A percentile compares a stretch with the other conserved stretches of the same genome.
Conservation (phyloP, 2,113 vertebrate genomes). For the Apteryx mantelli region DNA sequence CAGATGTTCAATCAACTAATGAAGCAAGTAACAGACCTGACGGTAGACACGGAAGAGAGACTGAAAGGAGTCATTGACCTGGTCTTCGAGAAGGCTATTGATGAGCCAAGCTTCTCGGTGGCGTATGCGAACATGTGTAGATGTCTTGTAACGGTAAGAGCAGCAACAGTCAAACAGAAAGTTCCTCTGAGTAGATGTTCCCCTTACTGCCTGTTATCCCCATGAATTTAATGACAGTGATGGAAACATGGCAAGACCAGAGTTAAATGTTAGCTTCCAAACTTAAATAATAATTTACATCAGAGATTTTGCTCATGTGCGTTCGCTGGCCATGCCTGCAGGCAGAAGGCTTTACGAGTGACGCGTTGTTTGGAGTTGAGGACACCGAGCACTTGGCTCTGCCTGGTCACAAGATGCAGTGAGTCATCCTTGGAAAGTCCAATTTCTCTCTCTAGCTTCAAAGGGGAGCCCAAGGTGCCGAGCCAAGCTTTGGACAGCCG, state of each 20-base stretch:
- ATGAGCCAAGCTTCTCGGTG: constrained; percentile 96
- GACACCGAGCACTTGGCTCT: background rate
- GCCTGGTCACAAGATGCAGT: accelerated
- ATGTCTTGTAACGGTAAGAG: constrained; percentile 91
- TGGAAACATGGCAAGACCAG: background rate
- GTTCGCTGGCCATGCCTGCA: accelerated
- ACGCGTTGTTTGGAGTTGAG: background rate
- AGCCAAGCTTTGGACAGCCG: background rate
- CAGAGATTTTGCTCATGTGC: background rate
- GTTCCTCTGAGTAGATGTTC: background rate
- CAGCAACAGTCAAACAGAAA: background rate
- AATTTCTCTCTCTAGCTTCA: accelerated
- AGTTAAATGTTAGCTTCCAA: background rate
- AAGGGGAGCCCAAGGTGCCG: background rate
- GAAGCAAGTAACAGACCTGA: constrained; percentile 96
- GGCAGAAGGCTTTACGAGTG: background rate
- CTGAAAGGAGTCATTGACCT: constrained; percentile 98
- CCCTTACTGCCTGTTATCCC: constrained; percentile 63
- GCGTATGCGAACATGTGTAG: constrained; percentile 98
- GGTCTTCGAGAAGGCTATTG: constrained; percentile 98
- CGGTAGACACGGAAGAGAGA: constrained; percentile 95
- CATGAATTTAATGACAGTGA: background rate
- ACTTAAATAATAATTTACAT: background rate
- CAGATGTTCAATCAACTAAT: constrained; percentile 98
- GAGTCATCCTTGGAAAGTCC: background rate